phyloP scores from a whole-genome alignment of 2,888 invertebrate species.

The Arrhopalites spinosus region DNA sequence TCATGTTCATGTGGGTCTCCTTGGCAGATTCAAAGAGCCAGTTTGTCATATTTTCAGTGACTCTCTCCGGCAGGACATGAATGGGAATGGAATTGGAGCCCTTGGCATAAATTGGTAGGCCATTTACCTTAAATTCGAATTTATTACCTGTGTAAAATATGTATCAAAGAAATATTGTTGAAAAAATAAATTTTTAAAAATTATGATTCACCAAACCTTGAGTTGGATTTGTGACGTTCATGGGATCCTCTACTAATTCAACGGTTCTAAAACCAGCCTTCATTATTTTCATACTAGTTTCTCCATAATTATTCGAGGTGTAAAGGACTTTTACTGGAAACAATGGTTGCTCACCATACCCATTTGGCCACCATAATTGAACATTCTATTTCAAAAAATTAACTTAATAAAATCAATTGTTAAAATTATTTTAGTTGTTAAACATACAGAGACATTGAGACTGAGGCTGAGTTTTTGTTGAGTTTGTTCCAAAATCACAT shows the following conservation, averaged over 20 bases:
- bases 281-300: slow-evolving; percentile 9
- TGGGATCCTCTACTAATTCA: slow-evolving; percentile 75
- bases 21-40: slow-evolving; percentile 60
- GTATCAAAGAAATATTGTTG: no score
- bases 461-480: neutral
- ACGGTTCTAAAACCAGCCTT: slow-evolving; percentile 83
- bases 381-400: no score
- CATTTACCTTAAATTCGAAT: slow-evolving; percentile 61
- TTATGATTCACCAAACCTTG: no score
- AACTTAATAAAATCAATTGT: neutral
- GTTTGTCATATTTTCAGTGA: slow-evolving; percentile 58
- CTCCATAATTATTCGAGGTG: slow-evolving; percentile 22
- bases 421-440: no score
- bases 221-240: no score
- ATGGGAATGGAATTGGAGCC: slow-evolving; percentile 65
- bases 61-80: slow-evolving; percentile 61
- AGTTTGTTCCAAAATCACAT: neutral
- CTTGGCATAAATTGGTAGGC: slow-evolving; percentile 63
- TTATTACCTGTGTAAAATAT: no score
- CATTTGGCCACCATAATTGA: slow-evolving; percentile 96
- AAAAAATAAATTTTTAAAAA: no score
- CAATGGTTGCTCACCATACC: slow-evolving; percentile 72
- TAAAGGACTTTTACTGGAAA: slow-evolving; percentile 70
- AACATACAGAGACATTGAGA: slow-evolving; percentile 16
- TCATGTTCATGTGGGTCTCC: slow-evolving; percentile 63